Base-by-base conservation (phyloP, 2,888 invertebrate species). In the Allygus modestus region DNA sequence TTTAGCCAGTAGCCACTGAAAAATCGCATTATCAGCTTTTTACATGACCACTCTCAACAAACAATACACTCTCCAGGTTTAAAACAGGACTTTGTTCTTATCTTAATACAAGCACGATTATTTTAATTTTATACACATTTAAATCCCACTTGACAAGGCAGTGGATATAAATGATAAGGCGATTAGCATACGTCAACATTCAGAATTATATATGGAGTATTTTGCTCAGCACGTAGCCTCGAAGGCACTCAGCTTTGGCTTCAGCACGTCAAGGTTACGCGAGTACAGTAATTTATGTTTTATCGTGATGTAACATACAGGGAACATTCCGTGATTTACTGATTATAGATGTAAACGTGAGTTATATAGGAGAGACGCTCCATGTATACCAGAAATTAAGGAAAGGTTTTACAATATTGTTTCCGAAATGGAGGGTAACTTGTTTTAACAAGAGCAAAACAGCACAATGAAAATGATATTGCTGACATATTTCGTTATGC, bases 141-240 rank as follows among this genome's bases (percentile, higher is more conserved):
- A 58, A 58, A 58, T 20, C 23, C 58, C 4, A 58, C 58, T 46
- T 58, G 58, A 58, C 58, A 58, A 58, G 58, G 23, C 20, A 23
- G 4, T 58, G 58, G 12, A 58, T 58, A 58, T 58, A 58, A 58
- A 58, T 26, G 58, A 20, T 58, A 58, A 58, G 20, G 58, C 23
- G 58, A 58, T 58, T 58, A 58, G 58, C 58, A 58, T 58, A 58
- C 23, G 58, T 58, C 20, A 58, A 58, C 58, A 58, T 58, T 58
- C 58, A 58, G 58, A 9, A 23, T 58, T 58, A 51, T 51, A 51
- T 58, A 58, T 58, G 58, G 58, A 58, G 58, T 58, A 58, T 58
- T 58, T 58, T 58, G 5, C 58, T 58, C 23, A 58, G 51, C 51
- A 23, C 46, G 7, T 17, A 12, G 20, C 58, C 58, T 58, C 58